These are phyloP conservation scores for Morus bassanus DNA, from an alignment of 2,797 vertebrate genomes.

Conservation along the genomic window DNA sequence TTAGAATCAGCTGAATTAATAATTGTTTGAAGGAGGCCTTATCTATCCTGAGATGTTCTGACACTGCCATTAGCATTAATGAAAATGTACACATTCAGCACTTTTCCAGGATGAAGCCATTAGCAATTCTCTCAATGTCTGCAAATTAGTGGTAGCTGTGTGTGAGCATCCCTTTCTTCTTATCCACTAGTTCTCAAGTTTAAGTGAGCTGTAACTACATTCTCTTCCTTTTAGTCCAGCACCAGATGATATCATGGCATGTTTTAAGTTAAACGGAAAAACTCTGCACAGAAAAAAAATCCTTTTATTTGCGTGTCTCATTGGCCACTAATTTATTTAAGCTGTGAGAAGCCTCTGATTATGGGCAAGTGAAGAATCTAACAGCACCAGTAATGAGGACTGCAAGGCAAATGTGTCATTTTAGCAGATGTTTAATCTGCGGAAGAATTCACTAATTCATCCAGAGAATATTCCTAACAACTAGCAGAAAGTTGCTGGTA, in stretches of 20 bases:
- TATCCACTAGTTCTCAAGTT: neutral
- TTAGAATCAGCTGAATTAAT: neutral
- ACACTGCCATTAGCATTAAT: neutral
- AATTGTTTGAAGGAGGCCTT: neutral
- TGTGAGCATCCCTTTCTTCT: neutral
- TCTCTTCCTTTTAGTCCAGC: neutral
- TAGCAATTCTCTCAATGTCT: neutral
- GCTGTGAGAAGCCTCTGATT: constrained; percentile 48
- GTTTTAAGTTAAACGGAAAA: constrained; percentile 25
- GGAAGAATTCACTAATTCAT: neutral
- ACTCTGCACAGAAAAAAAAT: neutral
- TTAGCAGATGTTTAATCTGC: constrained; percentile 2
- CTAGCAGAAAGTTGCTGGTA: neutral
- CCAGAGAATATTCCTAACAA: neutral
- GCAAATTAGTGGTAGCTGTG: neutral
- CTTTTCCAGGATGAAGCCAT: neutral
- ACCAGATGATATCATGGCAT: constrained; percentile 18
- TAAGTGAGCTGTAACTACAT: neutral
- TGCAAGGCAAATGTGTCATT: constrained; percentile 4
- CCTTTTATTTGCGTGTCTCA: constrained; percentile 26
- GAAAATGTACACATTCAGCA: neutral
- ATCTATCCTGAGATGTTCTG: neutral
- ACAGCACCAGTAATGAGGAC: constrained; percentile 8
- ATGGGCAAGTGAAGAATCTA: constrained; percentile 1
- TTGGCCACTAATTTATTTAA: constrained; percentile 47